A percentile compares a stretch with the other conserved stretches of the same genome.
Evolutionary conservation across 2,797 vertebrate genomes (phyloP).

Genomic region (Calcarius lapponicus): DNA sequence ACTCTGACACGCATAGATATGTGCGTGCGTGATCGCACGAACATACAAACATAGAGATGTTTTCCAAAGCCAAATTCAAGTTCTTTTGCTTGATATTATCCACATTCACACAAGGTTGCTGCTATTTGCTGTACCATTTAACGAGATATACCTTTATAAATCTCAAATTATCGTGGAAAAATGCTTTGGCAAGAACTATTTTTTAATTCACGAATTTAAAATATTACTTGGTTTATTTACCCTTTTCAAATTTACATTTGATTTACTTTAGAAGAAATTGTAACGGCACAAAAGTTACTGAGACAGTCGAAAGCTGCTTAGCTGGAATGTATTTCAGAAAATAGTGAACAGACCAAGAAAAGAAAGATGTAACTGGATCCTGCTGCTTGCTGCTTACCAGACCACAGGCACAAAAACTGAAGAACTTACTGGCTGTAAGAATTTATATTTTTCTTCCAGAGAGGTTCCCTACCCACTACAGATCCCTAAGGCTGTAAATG

Average conservation of each 20-base stretch:
- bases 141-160: background rate
- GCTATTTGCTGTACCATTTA: background rate
- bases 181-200: background rate
- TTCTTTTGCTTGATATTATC: background rate
- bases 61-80: slow-evolving; percentile 46
- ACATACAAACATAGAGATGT: background rate
- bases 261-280: slow-evolving; percentile 8
- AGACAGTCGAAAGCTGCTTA: slow-evolving; percentile 19
- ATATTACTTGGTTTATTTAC: background rate
- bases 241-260: background rate
- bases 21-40: background rate
- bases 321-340: slow-evolving; percentile 51
- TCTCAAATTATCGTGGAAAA: background rate
- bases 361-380: slow-evolving; percentile 61
- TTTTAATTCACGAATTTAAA: background rate
- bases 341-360: slow-evolving; percentile 56
- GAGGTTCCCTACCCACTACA: slow-evolving; percentile 38
- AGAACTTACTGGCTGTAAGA: slow-evolving; percentile 58
- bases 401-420: slow-evolving; percentile 56
- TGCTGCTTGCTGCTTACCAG: slow-evolving; percentile 54
- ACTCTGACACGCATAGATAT: fast-evolving
- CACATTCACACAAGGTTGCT: background rate
- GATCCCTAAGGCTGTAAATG: slow-evolving; percentile 28
- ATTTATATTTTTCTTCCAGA: slow-evolving; percentile 64
- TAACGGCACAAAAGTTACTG: background rate